Evolutionary conservation across 2,888 invertebrate genomes (phyloP).

Genomic region (Andrena hattorfiana): DNA sequence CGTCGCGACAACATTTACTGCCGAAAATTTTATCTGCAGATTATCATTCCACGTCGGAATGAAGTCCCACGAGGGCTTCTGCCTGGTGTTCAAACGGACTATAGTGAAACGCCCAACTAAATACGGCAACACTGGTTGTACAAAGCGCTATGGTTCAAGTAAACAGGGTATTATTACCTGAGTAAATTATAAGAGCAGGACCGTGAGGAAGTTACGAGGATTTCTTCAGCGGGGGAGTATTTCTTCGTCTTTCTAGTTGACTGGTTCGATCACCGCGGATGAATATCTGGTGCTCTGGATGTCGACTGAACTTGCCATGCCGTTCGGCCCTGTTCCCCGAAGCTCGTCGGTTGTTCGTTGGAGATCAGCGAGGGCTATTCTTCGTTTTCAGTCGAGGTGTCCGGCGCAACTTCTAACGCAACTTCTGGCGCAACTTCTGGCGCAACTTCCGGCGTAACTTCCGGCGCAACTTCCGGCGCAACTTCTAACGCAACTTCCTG

Average conservation of each 20-base stretch:
- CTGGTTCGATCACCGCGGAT: neutral
- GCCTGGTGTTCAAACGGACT: neutral
- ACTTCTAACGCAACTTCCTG: too few species aligned
- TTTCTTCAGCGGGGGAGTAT: neutral
- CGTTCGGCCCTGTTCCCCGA: neutral
- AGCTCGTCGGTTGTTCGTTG: neutral
- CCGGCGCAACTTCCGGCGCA: too few species aligned
- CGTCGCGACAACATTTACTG: neutral
- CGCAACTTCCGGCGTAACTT: neutral
- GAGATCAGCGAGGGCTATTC: neutral
- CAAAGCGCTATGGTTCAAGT: neutral
- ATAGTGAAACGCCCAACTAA: neutral
- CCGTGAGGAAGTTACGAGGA: neutral
- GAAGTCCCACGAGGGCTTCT: neutral
- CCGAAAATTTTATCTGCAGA: neutral
- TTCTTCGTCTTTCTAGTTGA: neutral
- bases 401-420: neutral
- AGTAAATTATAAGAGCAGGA: constrained; percentile 1
- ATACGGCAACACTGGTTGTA: neutral
- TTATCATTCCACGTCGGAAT: neutral
- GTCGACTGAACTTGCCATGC: neutral
- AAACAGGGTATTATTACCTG: constrained; percentile 26
- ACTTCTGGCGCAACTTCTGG: neutral
- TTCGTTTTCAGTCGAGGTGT: neutral
- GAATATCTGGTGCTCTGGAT: neutral